Conservation (phyloP, 2,797 vertebrate species). For the Geotrypetes seraphini region DNA sequence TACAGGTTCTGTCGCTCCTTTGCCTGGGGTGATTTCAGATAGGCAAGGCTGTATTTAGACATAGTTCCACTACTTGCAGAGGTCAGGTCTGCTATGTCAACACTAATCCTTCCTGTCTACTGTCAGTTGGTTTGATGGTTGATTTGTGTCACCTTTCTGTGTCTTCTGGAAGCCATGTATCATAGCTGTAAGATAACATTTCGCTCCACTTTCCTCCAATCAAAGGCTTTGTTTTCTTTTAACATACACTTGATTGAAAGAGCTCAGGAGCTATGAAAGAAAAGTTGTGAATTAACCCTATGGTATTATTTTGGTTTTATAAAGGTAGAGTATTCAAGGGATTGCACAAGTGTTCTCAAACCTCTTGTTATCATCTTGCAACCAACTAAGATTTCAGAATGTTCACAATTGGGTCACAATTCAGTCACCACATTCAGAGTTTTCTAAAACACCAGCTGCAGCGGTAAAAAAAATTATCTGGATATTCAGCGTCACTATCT, state of each 20-base stretch:
- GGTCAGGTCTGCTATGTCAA: slow-evolving; percentile 61
- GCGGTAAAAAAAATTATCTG: too few relatives aligned
- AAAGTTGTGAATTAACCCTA: slow-evolving; percentile 11
- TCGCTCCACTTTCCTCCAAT: slow-evolving; percentile 26
- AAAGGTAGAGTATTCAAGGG: too few relatives aligned
- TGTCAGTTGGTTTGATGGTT: slow-evolving; percentile 59
- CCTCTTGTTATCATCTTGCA: too few relatives aligned
- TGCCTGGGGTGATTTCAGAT: slow-evolving; percentile 25
- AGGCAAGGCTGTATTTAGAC: slow-evolving; percentile 12
- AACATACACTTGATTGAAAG: background rate
- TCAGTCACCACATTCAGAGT: too few relatives aligned
- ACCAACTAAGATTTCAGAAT: too few relatives aligned
- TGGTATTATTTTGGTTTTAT: slow-evolving; percentile 14
- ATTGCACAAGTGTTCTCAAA: too few relatives aligned
- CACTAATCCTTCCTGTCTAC: slow-evolving; percentile 74
- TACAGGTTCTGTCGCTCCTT: slow-evolving; percentile 39
- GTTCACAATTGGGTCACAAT: too few relatives aligned
- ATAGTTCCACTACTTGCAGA: slow-evolving; percentile 20
- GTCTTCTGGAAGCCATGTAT: slow-evolving; percentile 42
- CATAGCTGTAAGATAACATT: slow-evolving; percentile 43
- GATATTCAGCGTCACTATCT: too few relatives aligned
- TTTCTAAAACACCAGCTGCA: too few relatives aligned
- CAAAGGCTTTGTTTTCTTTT: slow-evolving; percentile 21
- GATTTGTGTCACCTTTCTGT: slow-evolving; percentile 54
- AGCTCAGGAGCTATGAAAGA: slow-evolving; percentile 9